These are phyloP conservation scores for Stenichneumon culpator DNA, from an alignment of 2,888 invertebrate genomes.

Conservation along the genomic window DNA sequence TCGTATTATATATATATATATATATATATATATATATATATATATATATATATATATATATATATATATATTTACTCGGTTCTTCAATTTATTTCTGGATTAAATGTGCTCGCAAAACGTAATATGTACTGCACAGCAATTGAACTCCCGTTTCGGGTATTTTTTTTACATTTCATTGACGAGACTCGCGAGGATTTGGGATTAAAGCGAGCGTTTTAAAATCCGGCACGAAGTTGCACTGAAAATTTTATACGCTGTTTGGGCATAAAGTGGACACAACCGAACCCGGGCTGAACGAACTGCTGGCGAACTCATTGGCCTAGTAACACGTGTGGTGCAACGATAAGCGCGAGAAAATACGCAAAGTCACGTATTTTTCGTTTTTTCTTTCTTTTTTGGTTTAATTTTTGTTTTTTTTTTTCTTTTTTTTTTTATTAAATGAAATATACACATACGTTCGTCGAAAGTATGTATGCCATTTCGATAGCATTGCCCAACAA, in stretches of 20 bases:
- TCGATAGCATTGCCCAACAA: slow-evolving; percentile 63
- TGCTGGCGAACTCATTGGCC: slow-evolving; percentile 65
- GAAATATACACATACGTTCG: slow-evolving; percentile 72
- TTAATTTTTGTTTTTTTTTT: too few species aligned
- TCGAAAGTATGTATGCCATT: slow-evolving; percentile 63
- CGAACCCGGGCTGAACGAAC: slow-evolving; percentile 39
- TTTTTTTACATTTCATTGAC: slow-evolving; percentile 23
- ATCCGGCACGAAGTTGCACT: slow-evolving; percentile 26
- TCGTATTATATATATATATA: too few species aligned
- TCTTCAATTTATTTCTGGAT: background rate
- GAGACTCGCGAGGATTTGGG: background rate
- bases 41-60: background rate
- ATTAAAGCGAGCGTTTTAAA: slow-evolving; percentile 35
- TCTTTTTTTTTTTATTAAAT: slow-evolving; percentile 27
- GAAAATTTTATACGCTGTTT: slow-evolving; percentile 55
- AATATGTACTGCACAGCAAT: background rate
- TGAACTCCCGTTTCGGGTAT: slow-evolving; percentile 8
- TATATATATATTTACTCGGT: background rate
- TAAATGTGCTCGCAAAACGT: background rate
- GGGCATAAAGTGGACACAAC: slow-evolving; percentile 63
- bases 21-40: background rate
- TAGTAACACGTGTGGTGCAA: slow-evolving; percentile 75
- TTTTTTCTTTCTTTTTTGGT: background rate
- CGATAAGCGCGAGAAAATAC: slow-evolving; percentile 81
- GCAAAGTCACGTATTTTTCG: slow-evolving; percentile 82